A percentile compares a stretch with the other conserved stretches of the same genome.
Conservation (phyloP, 1,140 invertebrate genomes). For the Pseudomyrmex pallidus region DNA sequence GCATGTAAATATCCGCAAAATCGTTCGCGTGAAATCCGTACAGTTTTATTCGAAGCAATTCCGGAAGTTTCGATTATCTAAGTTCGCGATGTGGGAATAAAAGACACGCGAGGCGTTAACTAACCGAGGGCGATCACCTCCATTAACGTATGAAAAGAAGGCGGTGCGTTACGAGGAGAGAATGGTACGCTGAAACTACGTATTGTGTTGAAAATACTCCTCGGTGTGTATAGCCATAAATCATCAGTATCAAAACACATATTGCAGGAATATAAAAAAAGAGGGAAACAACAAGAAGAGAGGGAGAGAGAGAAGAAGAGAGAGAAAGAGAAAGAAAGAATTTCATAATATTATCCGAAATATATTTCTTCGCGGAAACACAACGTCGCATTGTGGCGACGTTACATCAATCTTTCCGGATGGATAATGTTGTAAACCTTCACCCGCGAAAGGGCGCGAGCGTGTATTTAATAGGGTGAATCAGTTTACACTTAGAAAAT, state of each 20-base stretch:
- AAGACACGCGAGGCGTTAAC: conserved; percentile 2
- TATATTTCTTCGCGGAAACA: conserved; percentile 34
- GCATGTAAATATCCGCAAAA: too few relatives aligned
- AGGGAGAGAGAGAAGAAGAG: too few relatives aligned
- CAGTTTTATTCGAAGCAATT: too few relatives aligned
- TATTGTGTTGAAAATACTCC: neutral
- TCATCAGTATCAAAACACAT: conserved; percentile 14
- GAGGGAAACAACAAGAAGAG: too few relatives aligned
- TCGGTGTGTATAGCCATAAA: neutral
- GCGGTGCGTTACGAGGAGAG: neutral
- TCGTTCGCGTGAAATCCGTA: neutral
- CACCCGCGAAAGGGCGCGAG: too few relatives aligned
- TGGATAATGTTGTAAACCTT: conserved; percentile 15
- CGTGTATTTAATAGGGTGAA: neutral
- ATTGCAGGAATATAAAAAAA: conserved; percentile 21
- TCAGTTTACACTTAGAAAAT: conserved; percentile 32
- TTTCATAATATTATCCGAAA: conserved; percentile 44
- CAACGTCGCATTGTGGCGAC: conserved; percentile 20
- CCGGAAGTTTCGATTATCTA: neutral
- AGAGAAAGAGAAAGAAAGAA: neutral
- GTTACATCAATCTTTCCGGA: conserved; percentile 36
- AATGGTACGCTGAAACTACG: neutral
- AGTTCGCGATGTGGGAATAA: neutral
- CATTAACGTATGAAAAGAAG: conserved; percentile 6
- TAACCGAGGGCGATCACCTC: neutral